A percentile compares a stretch with the other conserved stretches of the same genome.
Conservation (phyloP, 2,797 vertebrate genomes). For the Rhyacichthys aspro region DNA sequence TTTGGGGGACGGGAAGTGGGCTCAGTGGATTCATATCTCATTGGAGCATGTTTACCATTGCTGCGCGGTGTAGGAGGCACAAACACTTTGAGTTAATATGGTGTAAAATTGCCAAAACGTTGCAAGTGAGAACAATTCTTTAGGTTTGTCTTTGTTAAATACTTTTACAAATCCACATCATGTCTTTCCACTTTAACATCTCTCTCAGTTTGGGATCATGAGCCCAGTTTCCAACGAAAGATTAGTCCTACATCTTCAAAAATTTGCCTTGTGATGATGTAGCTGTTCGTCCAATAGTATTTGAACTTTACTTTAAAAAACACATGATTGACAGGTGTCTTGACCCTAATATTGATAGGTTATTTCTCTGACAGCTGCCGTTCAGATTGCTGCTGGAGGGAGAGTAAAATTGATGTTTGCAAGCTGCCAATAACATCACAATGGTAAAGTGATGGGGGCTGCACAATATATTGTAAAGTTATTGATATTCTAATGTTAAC, state of each 20-base stretch:
- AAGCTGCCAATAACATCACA: neutral
- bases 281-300: neutral
- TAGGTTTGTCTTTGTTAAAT: too few species aligned
- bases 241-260: too few species aligned
- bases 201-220: too few species aligned
- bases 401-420: neutral
- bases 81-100: too few species aligned
- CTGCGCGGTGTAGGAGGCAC: too few species aligned
- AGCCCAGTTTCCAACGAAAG: too few species aligned
- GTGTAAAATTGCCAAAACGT: too few species aligned
- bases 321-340: neutral
- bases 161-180: too few species aligned
- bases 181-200: too few species aligned
- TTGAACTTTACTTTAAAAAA: neutral
- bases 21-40: too few species aligned
- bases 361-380: slow-evolving; percentile 4
- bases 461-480: neutral
- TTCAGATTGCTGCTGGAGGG: neutral
- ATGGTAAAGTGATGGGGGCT: neutral
- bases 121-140: too few species aligned
- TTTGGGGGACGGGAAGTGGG: neutral
- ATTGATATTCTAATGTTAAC: neutral
- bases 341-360: neutral
- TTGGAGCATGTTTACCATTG: too few species aligned
- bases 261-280: neutral